These are phyloP conservation scores for Delphinus delphis DNA, from an alignment of 2,113 vertebrate species.

Conservation along the genomic window DNA sequence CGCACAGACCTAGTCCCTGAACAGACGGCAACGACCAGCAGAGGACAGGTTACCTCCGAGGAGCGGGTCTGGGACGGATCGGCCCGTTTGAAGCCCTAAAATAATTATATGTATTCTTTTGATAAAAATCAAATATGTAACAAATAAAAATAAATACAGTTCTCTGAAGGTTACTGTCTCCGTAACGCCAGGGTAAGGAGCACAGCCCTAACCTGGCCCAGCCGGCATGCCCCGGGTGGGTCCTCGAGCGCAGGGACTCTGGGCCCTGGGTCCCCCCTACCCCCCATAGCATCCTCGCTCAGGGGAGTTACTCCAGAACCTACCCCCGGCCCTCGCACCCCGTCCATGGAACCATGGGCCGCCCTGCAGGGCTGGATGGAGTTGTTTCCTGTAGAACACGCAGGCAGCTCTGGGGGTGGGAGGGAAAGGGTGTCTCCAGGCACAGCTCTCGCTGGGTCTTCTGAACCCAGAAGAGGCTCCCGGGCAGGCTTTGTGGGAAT, in stretches of 20 bases:
- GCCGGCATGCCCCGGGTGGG: rapidly evolving
- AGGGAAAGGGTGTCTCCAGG: not conserved
- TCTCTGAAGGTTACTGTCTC: not conserved
- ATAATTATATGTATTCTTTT: not conserved
- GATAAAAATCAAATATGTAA: not conserved
- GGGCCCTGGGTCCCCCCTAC: rapidly evolving
- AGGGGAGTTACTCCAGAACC: too few species aligned
- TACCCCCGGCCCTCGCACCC: rapidly evolving
- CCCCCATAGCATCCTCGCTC: not conserved
- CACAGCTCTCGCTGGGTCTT: not conserved
- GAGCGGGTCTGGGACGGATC: not conserved
- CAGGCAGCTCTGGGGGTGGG: too few species aligned
- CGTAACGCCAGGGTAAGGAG: rapidly evolving
- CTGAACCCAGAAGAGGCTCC: not conserved
- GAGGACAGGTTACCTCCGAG: not conserved
- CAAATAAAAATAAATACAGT: rapidly evolving
- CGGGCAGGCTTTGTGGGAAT: too few species aligned
- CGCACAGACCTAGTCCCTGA: not conserved
- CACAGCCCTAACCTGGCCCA: rapidly evolving
- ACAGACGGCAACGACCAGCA: rapidly evolving
- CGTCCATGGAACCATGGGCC: rapidly evolving
- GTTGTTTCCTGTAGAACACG: not conserved
- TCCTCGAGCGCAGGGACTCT: rapidly evolving
- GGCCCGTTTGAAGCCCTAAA: not conserved
- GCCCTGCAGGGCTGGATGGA: not conserved